Base-by-base conservation (phyloP, 2,888 invertebrate genomes). In the Nezara viridula region DNA sequence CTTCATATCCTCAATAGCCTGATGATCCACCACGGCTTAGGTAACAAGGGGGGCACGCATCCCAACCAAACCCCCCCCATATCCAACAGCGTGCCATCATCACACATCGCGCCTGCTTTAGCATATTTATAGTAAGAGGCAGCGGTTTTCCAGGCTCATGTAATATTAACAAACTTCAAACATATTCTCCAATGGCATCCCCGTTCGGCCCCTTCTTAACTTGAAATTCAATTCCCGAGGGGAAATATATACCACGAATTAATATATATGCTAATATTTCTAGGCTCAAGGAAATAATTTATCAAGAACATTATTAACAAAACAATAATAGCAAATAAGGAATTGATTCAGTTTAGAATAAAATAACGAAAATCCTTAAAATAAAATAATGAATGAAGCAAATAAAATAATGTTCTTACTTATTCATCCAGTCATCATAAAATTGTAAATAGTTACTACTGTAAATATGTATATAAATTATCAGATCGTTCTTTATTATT, bases 161-260 rank as follows among this genome's bases (percentile, higher is more conserved):
- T 60, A 60, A 27, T 60, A 60, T 60, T 60, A 60, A 60, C 60
- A 60, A 60, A 60, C 60, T 60, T 60, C 60, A 60, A 60, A 60
- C 60, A 60, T 60, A 60, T 60, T 60, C 60, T 60, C n/a, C 55
- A 55, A 55, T 55, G 55, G 55, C 1, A 55, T 7, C 55, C 55
- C 10, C 60, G 55, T 24, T 27, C 27, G 60, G 27, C 60, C 60
- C 27, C 60, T 60, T 60, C 60, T 60, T 60, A 60, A 60, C 27
- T 60, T 60, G 60, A 60, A 60, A 60, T 60, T 60, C 60, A 60
- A 60, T 60, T 60, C 60, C 60, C 9, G 14, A 27, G 60, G 9
- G 27, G 27, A 60, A 60, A 60, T 60, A n/a, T 60, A n/a, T 60
- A 27, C 60, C 60, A 5, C 27, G 27, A 27, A 60, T 27, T 60